phyloP scores from a whole-genome alignment of 2,113 vertebrate species.

The Orycteropus afer region DNA sequence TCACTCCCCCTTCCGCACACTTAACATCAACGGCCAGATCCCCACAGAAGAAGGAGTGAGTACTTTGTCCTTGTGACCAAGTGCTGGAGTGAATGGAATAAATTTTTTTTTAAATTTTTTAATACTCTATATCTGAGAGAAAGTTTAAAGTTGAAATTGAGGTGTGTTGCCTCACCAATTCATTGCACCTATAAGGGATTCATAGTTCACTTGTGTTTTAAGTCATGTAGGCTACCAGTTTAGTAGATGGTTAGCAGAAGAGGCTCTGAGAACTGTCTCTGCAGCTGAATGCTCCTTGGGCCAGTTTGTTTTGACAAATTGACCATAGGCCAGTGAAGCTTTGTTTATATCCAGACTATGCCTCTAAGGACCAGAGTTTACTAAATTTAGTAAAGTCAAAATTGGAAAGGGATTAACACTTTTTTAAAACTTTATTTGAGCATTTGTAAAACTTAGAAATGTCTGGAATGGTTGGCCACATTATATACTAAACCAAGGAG shows the following conservation, averaged over 20 bases:
- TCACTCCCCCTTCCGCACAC: constrained; percentile 95
- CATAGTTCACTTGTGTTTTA: neutral
- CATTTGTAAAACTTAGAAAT: constrained; percentile 68
- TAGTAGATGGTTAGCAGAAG: neutral
- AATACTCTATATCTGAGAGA: constrained; percentile 5
- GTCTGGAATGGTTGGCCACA: constrained; percentile 62
- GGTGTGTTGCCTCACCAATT: constrained; percentile 27
- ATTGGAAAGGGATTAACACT: constrained; percentile 61
- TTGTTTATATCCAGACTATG: constrained; percentile 69
- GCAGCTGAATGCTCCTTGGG: constrained; percentile 39
- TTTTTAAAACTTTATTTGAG: constrained; percentile 72
- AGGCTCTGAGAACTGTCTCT: constrained; percentile 30
- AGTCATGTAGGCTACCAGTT: neutral
- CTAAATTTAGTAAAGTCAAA: constrained; percentile 77
- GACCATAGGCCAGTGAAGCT: constrained; percentile 59
- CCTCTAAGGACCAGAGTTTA: constrained; percentile 53
- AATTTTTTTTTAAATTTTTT: constrained; percentile 25
- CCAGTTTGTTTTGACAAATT: constrained; percentile 61
- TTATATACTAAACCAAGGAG: constrained; percentile 64
- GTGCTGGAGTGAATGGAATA: constrained; percentile 8
- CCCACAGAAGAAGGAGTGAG: constrained; percentile 94
- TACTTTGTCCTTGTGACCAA: constrained; percentile 69
- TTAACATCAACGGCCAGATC: constrained; percentile 94
- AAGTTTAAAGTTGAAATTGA: constrained; percentile 50
- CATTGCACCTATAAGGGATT: constrained; percentile 18